Base-by-base conservation (phyloP, 1,140 invertebrate species). In the Mizuhopecten yessoensis region DNA sequence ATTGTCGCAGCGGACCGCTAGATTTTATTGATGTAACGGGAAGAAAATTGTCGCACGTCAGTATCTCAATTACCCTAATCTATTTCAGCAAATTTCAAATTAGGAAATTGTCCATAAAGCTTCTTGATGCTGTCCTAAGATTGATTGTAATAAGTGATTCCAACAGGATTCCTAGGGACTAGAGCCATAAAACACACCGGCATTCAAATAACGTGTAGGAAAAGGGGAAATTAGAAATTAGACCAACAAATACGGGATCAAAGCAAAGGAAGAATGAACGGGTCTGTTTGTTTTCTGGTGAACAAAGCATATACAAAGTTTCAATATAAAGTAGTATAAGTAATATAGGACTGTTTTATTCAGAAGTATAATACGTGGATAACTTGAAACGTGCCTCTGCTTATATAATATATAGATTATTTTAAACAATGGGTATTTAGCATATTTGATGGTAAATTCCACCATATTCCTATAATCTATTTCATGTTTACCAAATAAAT, bases 51-150 rank as follows among this genome's bases (percentile, higher is more conserved):
- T 75, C 57, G 57, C 57, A 17, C 57, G 57, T 75, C 57, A 75
- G 23, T 75, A 75, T 75, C 57, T 75, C 57, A 75, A 75, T 75
- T 75, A 75, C 57, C 57, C 1, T 75, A 75, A 75, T 75, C 57
- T 75, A 75, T 75, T 75, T 75, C 57, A 75, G 57, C 57, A 75
- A 75, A 75, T 75, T 75, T 75, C 57, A 75, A 75, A 75, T 75
- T 75, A 75, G 57, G 57, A 75, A 29, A 75, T 75, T 29, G 57
- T 75, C 57, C 57, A 75, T 75, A 75, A 75, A 75, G n/a, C 57
- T 75, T 75, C 57, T 75, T 75, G 57, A 75, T 75, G 57, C 57
- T 75, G 57, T 75, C 57, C 23, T 75, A 75, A 75, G 57, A 75
- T 75, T 75, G 57, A 75, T 75, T 75, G 57, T 75, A 75, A 75